phyloP scores from a whole-genome alignment of 2,797 vertebrate species.

The Onychomys torridus region DNA sequence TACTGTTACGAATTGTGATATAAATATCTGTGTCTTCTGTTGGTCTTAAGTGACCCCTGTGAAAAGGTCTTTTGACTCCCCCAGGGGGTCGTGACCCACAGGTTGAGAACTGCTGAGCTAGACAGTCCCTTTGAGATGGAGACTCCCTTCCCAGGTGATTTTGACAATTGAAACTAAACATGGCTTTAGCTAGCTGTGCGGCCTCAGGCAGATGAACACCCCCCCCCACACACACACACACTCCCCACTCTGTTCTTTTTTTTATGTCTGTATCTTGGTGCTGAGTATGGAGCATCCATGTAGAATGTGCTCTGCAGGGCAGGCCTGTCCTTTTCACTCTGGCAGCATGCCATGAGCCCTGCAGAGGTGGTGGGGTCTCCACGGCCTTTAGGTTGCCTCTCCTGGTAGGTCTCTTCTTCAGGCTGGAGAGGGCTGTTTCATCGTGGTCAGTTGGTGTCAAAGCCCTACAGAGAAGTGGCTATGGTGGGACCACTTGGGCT shows the following conservation, averaged over 20 bases:
- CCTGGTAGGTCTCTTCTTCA: accelerated
- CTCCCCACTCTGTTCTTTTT: not conserved
- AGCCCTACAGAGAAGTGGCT: not conserved
- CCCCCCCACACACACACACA: too few relatives aligned
- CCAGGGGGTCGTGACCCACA: not conserved
- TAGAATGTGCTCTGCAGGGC: not conserved
- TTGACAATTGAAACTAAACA: not conserved
- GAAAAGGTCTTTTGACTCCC: not conserved
- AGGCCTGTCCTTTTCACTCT: not conserved
- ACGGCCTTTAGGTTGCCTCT: not conserved
- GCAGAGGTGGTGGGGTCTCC: not conserved
- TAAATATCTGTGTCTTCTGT: not conserved
- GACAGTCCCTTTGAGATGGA: not conserved
- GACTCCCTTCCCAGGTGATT: not conserved
- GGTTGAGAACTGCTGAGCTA: not conserved
- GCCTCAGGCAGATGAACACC: too few relatives aligned
- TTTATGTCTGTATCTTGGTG: not conserved
- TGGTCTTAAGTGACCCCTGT: too few relatives aligned
- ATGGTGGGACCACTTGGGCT: accelerated
- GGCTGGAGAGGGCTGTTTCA: not conserved
- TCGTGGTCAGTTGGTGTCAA: not conserved
- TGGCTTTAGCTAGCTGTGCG: not conserved
- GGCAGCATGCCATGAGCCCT: accelerated
- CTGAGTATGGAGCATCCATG: not conserved
- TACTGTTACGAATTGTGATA: not conserved